Evolutionary conservation across 2,888 invertebrate genomes (phyloP), one percentile per base, ranked within the genome.

Genomic region (Agriotes lineatus): DNA sequence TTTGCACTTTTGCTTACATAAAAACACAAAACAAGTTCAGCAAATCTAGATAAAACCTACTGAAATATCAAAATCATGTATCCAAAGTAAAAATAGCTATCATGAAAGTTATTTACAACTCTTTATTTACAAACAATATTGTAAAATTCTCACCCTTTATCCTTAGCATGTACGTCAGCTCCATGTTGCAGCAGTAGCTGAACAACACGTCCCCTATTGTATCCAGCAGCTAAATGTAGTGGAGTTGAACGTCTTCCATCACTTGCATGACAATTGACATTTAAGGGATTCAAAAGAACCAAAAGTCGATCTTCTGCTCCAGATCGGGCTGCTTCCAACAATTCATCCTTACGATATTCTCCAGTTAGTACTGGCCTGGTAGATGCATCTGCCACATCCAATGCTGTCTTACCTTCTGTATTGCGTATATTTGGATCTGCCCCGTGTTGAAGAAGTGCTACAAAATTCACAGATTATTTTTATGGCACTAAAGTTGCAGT

Each of bases 261-360:
- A 78, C 94, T 93, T 1, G 97, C 98, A 85, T 98, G 98, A 78
- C 97, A 97, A 85, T 98, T 97, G n/a, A 98, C 97, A 85, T 98
- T 98, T 4, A 97, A 87, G 0, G 97, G 96, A 48, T 96, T 97
- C 2, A 99, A 86, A 12, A 98, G 87, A 0, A 94, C 88, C 60
- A 96, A 87, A 2, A 98, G 86, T 1, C 93, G 88, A 79, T 96
- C 97, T 85, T 97, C 97, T 39, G 96, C 95, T 3, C 97, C 97
- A 0, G 95, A 93, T 4, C 97, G 87, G 0, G 97, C 96, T 7
- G 96, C 96, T 84, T 98, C 98, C 60, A 99, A 85, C 16, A 99
- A 88, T 76, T 98, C 97, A 79, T 93, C 93, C 80, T 97, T 96
- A 78, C 95, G 93, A 85, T 97, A 96, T 76, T 93, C 91, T 76